Base-by-base conservation (phyloP, 2,888 invertebrate species). In the Colostygia pectinataria region DNA sequence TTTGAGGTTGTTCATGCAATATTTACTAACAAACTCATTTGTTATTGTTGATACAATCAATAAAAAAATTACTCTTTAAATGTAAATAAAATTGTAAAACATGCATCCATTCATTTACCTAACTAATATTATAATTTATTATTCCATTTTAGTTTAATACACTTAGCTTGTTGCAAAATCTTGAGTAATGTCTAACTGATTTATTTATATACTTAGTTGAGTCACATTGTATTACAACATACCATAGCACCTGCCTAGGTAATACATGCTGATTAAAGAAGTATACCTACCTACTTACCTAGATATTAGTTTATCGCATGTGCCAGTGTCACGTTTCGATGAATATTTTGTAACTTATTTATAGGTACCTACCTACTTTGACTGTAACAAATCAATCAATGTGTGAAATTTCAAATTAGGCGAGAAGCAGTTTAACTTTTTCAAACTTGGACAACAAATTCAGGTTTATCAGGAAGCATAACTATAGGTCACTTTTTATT, bases 121-220 rank as follows among this genome's bases (percentile, higher is more conserved):
- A n/a, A n/a, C n/a, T n/a, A n/a, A n/a, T n/a, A n/a, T n/a, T n/a
- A n/a, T n/a, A n/a, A n/a, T n/a, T n/a, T n/a, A n/a, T n/a, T n/a
- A n/a, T n/a, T n/a, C n/a, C n/a, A n/a, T n/a, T n/a, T n/a, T n/a
- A n/a, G n/a, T n/a, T n/a, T n/a, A n/a, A n/a, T n/a, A n/a, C n/a
- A n/a, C n/a, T n/a, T n/a, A n/a, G 18, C 18, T 18, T 18, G 4
- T 18, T 3, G 4, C 18, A 18, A 18, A 18, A 18, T 38, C 44
- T 53, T 53, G 47, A 40, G 53, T 48, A 57, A 50, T 15, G 14
- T 41, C 32, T 20, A 29, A 18, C n/a, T n/a, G n/a, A n/a, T n/a
- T n/a, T n/a, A n/a, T n/a, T n/a, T n/a, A 31, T 42, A 18, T 10
- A 51, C 34, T 18, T 32, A 9, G 27, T 58, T 54, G 52, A 39